Conservation (phyloP, 2,888 invertebrate species). For the Halictus ligatus region DNA sequence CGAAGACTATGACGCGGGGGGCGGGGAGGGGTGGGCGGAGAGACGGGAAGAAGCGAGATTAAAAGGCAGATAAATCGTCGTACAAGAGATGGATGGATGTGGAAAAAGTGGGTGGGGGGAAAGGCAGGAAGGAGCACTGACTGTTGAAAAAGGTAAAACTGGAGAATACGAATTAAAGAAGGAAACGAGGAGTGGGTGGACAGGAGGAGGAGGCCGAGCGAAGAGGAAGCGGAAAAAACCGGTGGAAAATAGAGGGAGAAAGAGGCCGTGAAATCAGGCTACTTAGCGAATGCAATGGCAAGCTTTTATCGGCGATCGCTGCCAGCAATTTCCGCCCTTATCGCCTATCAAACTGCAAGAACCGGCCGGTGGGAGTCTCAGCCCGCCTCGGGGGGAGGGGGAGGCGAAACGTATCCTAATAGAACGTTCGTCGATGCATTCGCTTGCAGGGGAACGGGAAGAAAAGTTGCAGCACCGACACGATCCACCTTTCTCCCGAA, state of each 20-base stretch:
- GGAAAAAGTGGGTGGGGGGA: background rate
- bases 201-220: background rate
- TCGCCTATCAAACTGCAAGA: slow-evolving; percentile 74
- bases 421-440: slow-evolving; percentile 6
- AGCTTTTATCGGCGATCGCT: slow-evolving; percentile 74
- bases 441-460: background rate
- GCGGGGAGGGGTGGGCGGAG: background rate
- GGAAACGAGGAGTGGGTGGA: background rate
- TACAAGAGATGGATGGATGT: slow-evolving; percentile 37
- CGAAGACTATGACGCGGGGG: background rate
- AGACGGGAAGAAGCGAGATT: slow-evolving; percentile 17
- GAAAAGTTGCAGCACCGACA: background rate
- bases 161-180: slow-evolving; percentile 14
- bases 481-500: background rate
- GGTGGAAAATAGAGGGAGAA: background rate
- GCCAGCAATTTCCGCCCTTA: slow-evolving; percentile 78
- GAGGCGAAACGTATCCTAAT: slow-evolving; percentile 38
- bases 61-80: slow-evolving; percentile 41
- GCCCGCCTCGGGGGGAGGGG: background rate
- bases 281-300: slow-evolving; percentile 56
- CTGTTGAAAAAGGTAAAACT: slow-evolving; percentile 3
- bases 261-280: slow-evolving; percentile 23
- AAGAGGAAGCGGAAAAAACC: background rate
- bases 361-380: slow-evolving; percentile 62
- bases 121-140: background rate